Conservation (phyloP, 1,140 invertebrate species). For the Propsilocerus akamusi region DNA sequence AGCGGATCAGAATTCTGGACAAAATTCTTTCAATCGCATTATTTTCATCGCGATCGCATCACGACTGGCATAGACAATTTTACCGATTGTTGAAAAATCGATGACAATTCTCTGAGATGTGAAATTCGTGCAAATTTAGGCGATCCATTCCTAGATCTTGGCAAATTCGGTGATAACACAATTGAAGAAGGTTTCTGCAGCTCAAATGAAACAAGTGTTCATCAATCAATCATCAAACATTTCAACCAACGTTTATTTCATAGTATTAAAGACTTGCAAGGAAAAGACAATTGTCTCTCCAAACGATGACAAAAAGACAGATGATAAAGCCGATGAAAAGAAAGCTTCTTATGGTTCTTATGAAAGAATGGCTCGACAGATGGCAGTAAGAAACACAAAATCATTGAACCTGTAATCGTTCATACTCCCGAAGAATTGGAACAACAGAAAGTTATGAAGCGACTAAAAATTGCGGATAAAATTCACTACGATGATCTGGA, state of each 20-base stretch:
- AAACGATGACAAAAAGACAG: conserved; percentile 12
- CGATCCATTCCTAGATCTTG: conserved; percentile 65
- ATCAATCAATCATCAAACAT: conserved; percentile 82
- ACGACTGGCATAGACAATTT: conserved; percentile 79
- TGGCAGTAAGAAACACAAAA: conserved; percentile 6
- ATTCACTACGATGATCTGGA: conserved; percentile 71
- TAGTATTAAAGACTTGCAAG: conserved; percentile 32
- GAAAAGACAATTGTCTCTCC: conserved; percentile 11
- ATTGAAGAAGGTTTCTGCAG: conserved; percentile 39
- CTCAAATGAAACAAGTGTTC: conserved; percentile 49
- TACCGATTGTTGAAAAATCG: conserved; percentile 89
- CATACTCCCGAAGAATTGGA: neutral
- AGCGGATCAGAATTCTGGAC: conserved; percentile 97
- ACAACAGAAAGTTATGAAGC: conserved; percentile 25
- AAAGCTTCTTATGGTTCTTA: too few species aligned
- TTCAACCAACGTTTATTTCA: conserved; percentile 97
- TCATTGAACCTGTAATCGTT: neutral
- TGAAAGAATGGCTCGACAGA: neutral
- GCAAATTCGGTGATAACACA: conserved; percentile 54
- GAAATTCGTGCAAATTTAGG: conserved; percentile 59
- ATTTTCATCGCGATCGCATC: conserved; percentile 92
- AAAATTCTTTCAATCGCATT: conserved; percentile 98
- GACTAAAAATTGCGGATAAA: conserved; percentile 55
- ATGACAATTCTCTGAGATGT: conserved; percentile 70
- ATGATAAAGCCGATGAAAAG: conserved; percentile 3